A percentile compares a stretch with the other conserved stretches of the same genome.
Conservation (phyloP, 2,888 invertebrate genomes). For the Ormyrus rosae region DNA sequence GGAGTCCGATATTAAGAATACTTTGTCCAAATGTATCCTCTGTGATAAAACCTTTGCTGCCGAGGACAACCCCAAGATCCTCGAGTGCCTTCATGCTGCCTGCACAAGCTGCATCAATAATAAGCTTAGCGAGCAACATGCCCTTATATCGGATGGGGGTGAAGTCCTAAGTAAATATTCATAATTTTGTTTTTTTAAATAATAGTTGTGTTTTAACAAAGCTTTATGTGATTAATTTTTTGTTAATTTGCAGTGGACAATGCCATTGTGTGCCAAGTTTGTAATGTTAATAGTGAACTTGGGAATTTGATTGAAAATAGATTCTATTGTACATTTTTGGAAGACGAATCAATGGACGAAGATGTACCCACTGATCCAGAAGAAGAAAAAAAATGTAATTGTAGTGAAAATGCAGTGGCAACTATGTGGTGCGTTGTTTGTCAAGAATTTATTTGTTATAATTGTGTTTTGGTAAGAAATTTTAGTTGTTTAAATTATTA, state of each 20-base stretch:
- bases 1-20: constrained; percentile 63
- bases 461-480: constrained; percentile 82
- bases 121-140: constrained; percentile 72
- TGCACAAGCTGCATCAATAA: constrained; percentile 86
- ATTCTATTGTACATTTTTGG: constrained; percentile 84
- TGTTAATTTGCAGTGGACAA: constrained; percentile 64
- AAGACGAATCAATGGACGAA: constrained; percentile 75
- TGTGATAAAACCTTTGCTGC: constrained; percentile 76
- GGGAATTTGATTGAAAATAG: constrained; percentile 90
- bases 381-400: constrained; percentile 85
- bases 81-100: constrained; percentile 92
- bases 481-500: constrained; percentile 14
- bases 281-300: constrained; percentile 84
- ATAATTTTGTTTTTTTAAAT: not conserved
- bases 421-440: constrained; percentile 94
- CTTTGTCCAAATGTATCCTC: constrained; percentile 75
- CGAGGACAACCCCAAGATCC: constrained; percentile 84
- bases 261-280: constrained; percentile 82
- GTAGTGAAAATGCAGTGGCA: constrained; percentile 89
- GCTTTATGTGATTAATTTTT: not conserved
- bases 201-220: no score
- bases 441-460: constrained; percentile 93
- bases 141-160: constrained; percentile 34
- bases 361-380: constrained; percentile 69
- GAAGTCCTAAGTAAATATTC: constrained; percentile 36